Base-by-base conservation (phyloP, 2,797 vertebrate species). In the Pangasius djambal region DNA sequence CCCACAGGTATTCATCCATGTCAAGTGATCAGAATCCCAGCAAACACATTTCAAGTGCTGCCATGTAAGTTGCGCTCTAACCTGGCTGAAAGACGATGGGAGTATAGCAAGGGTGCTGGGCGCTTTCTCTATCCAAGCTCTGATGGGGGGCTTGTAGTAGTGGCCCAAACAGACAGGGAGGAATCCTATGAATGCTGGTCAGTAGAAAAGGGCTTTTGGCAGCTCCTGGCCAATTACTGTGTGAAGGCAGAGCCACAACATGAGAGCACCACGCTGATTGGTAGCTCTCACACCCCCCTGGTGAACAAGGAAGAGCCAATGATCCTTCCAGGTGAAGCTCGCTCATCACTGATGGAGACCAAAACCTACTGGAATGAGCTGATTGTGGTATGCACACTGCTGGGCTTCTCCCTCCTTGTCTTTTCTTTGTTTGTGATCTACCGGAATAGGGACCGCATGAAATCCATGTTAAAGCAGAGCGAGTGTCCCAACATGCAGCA, bases 331-430 rank as follows among this genome's bases (percentile, higher is more conserved):
- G 94, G 94, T 63, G 94, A 90, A 6, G 93, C 94, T 0, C 92
- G 92, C 2, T 96, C 95, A 0, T 95, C 96, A 0, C 96, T 95
- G 92, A 93, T 96, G 65, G 94, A 95, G 0, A 95, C 95, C 86
- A 98, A 97, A 93, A 97, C 96, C 61, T 99, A 99, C 95, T 99
- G 98, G 98, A 98, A 97, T 0, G 98, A 99, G 94, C 97, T 99
- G 91, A 95, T 99, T 48, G 96, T 98, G 87, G 98, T 99, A 93
- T 98, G 97, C 0, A 92, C 94, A 16, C 96, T 99, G 16, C 97
- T 99, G 0, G 97, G 92, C 0, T 92, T 97, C 0, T 96, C 97
- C 0, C 85, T 98, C 63, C 92, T 97, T 0, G 94, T 97, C 69
- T 95, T 99, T 86, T 93, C 96, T 2, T 91, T 99, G 6, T 97